Base-by-base conservation (phyloP, 2,797 vertebrate species). In the Buceros bicornis region DNA sequence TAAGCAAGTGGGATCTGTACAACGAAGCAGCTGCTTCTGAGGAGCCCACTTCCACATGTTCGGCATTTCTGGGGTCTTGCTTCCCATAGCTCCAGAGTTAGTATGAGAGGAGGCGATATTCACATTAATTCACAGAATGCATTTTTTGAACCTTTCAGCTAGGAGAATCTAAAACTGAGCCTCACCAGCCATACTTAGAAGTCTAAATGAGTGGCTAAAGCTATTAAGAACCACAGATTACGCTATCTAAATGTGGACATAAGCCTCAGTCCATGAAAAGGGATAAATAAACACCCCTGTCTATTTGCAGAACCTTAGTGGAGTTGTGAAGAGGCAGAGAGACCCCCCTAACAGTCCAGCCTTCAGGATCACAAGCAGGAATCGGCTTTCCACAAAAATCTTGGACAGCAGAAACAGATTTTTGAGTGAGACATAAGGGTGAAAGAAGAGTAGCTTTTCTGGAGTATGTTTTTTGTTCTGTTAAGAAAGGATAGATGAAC, bases 181-280 rank as follows among this genome's bases (percentile, higher is more conserved):
- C 53, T 85, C 45, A 69, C 2, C 26, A 85, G 48, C 45, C 92
- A 58, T 78, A 72, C 78, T 94, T 93, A 94, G 61, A 90, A 71
- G 71, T 67, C 74, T 85, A 89, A 94, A 82, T 66, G n/a, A 85
- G 76, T n/a, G 29, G 37, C 65, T 53, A 82, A 85, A 85, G 50
- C 69, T 77, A 78, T 78, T 90, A 93, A 87, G 72, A 84, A 74
- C 50, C 51, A 48, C 81, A 78, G 92, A 90, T 93, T 91, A 92
- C 56, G 47, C 9, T 54, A 15, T 56, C 87, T 94, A 87, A 94
- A 85, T 67, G 26, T 18, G 60, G 70, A 81, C 4, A 80, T 95
- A 85, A 95, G 53, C 57, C 40, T 81, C 33, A 58, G 74, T 26
- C 61, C 40, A 3, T 50, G 29, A 88, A 72, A 17, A 71, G 17